Percentiles rank a stretch among this genome's conserved stretches.
Conservation (phyloP, 2,113 vertebrate species). For the Willisornis vidua region DNA sequence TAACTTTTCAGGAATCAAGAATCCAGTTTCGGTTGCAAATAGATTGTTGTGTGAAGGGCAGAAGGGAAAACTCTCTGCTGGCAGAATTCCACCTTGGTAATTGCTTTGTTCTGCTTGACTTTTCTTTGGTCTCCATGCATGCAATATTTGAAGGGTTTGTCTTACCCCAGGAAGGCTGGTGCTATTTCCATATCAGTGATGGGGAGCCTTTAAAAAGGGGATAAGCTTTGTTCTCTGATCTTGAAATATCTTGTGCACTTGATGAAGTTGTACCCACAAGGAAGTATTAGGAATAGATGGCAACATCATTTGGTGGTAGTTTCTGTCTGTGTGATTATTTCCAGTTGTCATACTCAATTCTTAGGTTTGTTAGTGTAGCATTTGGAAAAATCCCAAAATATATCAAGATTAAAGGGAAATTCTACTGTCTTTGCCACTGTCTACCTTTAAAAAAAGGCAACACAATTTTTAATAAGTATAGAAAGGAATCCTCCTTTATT, state of each 20-base stretch:
- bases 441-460: not conserved
- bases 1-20: slow-evolving; percentile 89
- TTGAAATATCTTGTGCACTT: not conserved
- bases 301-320: slow-evolving; percentile 1
- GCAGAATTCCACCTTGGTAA: slow-evolving; percentile 98
- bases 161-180: slow-evolving; percentile 4
- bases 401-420: not conserved
- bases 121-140: slow-evolving; percentile 31
- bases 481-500: not conserved
- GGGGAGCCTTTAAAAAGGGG: slow-evolving; percentile 1
- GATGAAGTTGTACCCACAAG: not conserved
- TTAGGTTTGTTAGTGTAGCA: not conserved
- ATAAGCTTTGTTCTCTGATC: slow-evolving; percentile 44
- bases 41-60: slow-evolving; percentile 95
- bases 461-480: not conserved
- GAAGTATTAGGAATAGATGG: slow-evolving; percentile 19
- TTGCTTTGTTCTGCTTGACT: slow-evolving; percentile 68
- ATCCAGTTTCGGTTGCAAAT: slow-evolving; percentile 95
- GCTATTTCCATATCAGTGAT: not conserved
- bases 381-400: slow-evolving; percentile 8
- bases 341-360: slow-evolving; percentile 3
- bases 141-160: slow-evolving; percentile 43
- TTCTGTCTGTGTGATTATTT: slow-evolving; percentile 52
- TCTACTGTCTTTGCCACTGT: not conserved
- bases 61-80: slow-evolving; percentile 98